Evolutionary conservation across 2,113 vertebrate genomes (phyloP).

Genomic region (Marmota flaviventris): DNA sequence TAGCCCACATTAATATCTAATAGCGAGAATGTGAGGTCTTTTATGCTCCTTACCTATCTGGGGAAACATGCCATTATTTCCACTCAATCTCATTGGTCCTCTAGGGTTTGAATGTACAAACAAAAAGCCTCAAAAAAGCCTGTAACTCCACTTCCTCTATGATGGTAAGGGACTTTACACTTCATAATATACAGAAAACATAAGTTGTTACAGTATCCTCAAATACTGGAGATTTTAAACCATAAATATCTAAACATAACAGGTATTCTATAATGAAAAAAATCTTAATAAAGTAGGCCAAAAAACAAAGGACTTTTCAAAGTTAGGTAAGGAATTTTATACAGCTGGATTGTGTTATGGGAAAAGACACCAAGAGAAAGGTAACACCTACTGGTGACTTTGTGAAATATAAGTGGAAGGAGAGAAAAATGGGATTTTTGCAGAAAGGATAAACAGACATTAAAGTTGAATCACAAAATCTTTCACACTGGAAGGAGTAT

Average conservation of each 20-base stretch:
- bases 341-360: background rate
- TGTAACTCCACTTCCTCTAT: conserved; percentile 4
- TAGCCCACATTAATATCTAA: background rate
- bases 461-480: background rate
- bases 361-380: conserved; percentile 24
- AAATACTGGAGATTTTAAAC: conserved; percentile 21
- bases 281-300: background rate
- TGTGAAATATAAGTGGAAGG: background rate
- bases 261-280: conserved; percentile 18
- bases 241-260: background rate
- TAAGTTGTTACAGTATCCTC: background rate
- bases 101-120: background rate
- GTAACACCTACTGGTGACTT: background rate
- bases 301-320: conserved; percentile 20
- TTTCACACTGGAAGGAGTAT: conserved; percentile 1
- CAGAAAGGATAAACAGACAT: conserved; percentile 19
- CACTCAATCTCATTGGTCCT: background rate
- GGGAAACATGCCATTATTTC: conserved; percentile 10
- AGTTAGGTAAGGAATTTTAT: background rate
- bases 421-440: conserved; percentile 1
- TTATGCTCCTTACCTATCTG: background rate
- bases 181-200: background rate
- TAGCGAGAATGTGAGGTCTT: background rate
- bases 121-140: background rate
- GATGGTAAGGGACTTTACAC: background rate